phyloP scores from a whole-genome alignment of 2,113 vertebrate genomes.

The Cyphotilapia sp. region DNA sequence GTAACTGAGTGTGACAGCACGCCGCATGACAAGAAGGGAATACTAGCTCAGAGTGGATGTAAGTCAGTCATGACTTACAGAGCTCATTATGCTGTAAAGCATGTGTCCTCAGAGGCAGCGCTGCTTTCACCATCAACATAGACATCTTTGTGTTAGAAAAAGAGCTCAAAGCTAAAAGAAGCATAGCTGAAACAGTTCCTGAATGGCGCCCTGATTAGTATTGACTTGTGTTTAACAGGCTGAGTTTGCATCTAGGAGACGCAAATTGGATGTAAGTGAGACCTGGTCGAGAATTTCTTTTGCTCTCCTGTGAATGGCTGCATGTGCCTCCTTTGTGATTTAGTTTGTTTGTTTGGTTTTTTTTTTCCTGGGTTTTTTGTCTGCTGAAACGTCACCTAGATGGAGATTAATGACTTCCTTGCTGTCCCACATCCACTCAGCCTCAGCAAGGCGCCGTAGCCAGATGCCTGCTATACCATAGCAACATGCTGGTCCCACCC shows the following conservation, averaged over 20 bases:
- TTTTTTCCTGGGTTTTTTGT: background rate
- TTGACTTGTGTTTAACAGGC: background rate
- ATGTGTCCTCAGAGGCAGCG: background rate
- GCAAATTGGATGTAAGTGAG: constrained; percentile 49
- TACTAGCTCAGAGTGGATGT: background rate
- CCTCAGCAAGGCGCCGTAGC: constrained; percentile 12
- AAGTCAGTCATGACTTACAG: constrained; percentile 4
- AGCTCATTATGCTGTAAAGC: background rate
- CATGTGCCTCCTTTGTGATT: constrained; percentile 22
- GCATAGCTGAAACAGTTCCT: background rate
- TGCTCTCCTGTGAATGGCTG: background rate
- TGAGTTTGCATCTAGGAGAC: constrained; percentile 1
- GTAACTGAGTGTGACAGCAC: background rate
- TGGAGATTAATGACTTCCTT: constrained; percentile 68
- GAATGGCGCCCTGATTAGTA: background rate
- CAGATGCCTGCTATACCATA: constrained; percentile 23
- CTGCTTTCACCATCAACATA: background rate
- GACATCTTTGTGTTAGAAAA: background rate
- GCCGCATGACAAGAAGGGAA: background rate
- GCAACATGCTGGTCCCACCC: constrained; percentile 49
- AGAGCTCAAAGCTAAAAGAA: background rate
- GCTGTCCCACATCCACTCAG: constrained; percentile 45
- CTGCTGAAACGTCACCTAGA: constrained; percentile 51
- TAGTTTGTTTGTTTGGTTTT: background rate
- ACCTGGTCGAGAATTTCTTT: background rate